Evolutionary conservation across 2,113 vertebrate species (phyloP), one percentile per base, ranked within the genome.

Genomic region (Toxostoma redivivum): DNA sequence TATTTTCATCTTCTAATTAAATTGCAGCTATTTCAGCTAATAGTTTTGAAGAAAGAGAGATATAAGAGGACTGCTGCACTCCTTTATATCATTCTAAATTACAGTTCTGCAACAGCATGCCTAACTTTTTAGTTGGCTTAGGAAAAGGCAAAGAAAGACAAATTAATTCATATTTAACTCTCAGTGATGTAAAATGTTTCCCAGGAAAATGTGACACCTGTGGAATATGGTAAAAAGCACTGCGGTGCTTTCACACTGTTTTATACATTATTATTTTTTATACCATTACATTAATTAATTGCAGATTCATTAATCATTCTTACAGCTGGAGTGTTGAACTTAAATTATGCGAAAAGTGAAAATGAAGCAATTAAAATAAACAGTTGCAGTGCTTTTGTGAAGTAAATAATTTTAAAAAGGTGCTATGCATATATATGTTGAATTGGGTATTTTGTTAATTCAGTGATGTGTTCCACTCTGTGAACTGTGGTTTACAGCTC

Each of bases 361-460:
- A 98, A 98, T 94, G 45, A 97, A 95, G 79, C 86, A 97, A 97
- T 97, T 97, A 95, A 97, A 88, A 64, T 85, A 95, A 97, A 96
- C 73, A 95, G 88, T 94, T 94, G 91, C 57, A 97, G 83, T 74
- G 50, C 83, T 96, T 96, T 90, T 91, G 93, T 81, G 78, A 94
- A 91, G 92, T 92, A 81, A 97, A 97, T 85, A 97, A 95, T 62
- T 95, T 92, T 78, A 37, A 94, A 95, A 92, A 94, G 48, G 20
- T 93, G 79, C 47, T 92, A 84, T 81, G 66, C 86, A 86, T 86
- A 80, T 61, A 69, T 62, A 94, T 61, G 81, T 42, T 94, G 94
- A 96, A 93, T 89, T 92, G 60, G 45, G 45, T 84, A 58, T 88
- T 81, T 76, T 95, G 28, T 62, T 74, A 70, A 74, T 81, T 84